phyloP scores from a whole-genome alignment of 2,797 vertebrate species.

The Muraenolepis orangiensis region DNA sequence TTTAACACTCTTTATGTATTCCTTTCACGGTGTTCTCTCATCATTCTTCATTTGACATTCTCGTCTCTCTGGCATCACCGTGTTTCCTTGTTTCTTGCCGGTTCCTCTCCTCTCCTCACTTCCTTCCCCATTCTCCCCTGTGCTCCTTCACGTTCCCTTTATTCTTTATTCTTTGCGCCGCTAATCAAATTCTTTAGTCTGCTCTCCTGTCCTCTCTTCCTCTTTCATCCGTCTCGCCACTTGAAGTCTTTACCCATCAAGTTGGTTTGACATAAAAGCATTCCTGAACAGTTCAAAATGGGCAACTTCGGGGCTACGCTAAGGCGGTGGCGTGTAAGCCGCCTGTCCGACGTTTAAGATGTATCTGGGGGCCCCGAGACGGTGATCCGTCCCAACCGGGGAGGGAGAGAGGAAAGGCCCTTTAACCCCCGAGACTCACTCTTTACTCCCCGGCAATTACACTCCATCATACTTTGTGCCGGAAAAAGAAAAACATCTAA shows the following conservation, averaged over 20 bases:
- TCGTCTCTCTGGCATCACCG: background rate
- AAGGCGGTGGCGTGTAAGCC: too few relatives aligned
- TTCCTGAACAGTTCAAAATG: slow-evolving; percentile 31
- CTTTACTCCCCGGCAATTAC: slow-evolving; percentile 64
- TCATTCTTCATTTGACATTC: background rate
- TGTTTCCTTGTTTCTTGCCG: background rate
- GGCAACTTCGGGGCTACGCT: background rate
- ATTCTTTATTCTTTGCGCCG: slow-evolving; percentile 1
- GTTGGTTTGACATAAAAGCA: slow-evolving; percentile 1
- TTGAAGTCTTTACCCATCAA: too few relatives aligned
- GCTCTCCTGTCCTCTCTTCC: background rate
- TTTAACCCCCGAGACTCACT: slow-evolving; percentile 65
- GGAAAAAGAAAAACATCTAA: slow-evolving; percentile 74
- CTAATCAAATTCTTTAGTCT: slow-evolving; percentile 6
- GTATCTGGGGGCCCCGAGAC: slow-evolving; percentile 23
- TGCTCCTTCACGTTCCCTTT: too few relatives aligned
- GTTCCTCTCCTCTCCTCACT: slow-evolving; percentile 3
- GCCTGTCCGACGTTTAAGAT: slow-evolving; percentile 26
- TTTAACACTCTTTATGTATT: too few relatives aligned
- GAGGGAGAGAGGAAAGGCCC: slow-evolving; percentile 72
- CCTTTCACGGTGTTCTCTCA: too few relatives aligned
- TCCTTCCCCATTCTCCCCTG: slow-evolving; percentile 1
- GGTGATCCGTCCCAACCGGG: slow-evolving; percentile 44
- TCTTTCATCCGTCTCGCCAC: background rate
- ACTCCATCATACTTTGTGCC: slow-evolving; percentile 67